These are phyloP conservation scores for Amblyteles armatorius DNA, from an alignment of 2,888 invertebrate species.

Conservation along the genomic window DNA sequence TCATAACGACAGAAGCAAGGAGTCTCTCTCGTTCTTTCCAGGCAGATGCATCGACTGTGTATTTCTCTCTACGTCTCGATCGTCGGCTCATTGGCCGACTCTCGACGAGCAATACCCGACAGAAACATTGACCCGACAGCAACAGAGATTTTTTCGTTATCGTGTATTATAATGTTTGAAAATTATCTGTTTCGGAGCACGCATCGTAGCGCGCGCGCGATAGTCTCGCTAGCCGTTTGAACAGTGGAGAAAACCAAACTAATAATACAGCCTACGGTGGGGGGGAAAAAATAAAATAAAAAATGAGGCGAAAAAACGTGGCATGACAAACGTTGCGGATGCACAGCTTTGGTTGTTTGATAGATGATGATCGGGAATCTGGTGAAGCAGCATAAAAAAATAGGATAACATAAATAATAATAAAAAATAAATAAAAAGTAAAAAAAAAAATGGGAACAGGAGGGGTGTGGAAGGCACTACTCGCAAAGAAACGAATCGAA, in stretches of 20 bases:
- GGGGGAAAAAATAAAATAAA: slow-evolving; percentile 17
- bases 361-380: neutral
- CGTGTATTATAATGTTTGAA: slow-evolving; percentile 15
- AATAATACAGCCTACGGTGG: slow-evolving; percentile 53
- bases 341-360: slow-evolving; percentile 45
- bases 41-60: slow-evolving; percentile 68
- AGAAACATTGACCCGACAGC: slow-evolving; percentile 42
- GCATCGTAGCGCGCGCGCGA: slow-evolving; percentile 1
- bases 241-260: slow-evolving; percentile 61
- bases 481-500: slow-evolving; percentile 67
- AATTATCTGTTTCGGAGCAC: neutral
- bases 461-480: slow-evolving; percentile 40
- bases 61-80: slow-evolving; percentile 12
- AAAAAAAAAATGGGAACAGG: slow-evolving; percentile 40
- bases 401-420: slow-evolving; percentile 17
- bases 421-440: slow-evolving; percentile 58
- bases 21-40: slow-evolving; percentile 33
- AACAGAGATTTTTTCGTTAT: slow-evolving; percentile 32
- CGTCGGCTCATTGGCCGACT: slow-evolving; percentile 15
- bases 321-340: slow-evolving; percentile 48
- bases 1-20: slow-evolving; percentile 51
- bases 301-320: slow-evolving; percentile 7
- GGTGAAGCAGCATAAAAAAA: slow-evolving; percentile 39
- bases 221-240: slow-evolving; percentile 27
- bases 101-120: slow-evolving; percentile 38